phyloP scores from a whole-genome alignment of 2,888 invertebrate species.

The Altica lythri region DNA sequence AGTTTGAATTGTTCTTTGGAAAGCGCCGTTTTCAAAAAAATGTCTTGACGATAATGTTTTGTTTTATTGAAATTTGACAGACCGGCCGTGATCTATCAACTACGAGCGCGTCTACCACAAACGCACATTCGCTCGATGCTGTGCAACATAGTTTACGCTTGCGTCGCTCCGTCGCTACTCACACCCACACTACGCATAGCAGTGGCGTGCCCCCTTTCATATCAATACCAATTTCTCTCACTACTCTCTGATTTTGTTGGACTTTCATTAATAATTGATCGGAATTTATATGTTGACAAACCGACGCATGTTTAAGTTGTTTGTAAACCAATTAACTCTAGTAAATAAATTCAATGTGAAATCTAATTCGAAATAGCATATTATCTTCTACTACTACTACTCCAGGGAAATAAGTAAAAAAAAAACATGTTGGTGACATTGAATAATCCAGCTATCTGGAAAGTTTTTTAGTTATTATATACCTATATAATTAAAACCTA shows the following conservation, averaged over 20 bases:
- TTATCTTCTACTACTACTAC: no score
- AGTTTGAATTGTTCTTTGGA: slow-evolving; percentile 17
- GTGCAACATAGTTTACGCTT: slow-evolving; percentile 44
- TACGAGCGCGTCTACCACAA: slow-evolving; percentile 45
- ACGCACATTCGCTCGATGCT: slow-evolving; percentile 54
- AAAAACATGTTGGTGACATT: no score
- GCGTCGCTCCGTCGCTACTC: slow-evolving; percentile 29
- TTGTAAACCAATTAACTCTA: no score
- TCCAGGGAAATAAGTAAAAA: no score
- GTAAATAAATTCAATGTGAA: no score
- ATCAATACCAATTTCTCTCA: slow-evolving; percentile 5
- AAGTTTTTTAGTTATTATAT: no score
- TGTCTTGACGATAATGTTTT: slow-evolving; percentile 27
- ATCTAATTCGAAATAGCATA: no score
- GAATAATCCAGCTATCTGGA: no score
- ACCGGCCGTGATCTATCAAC: slow-evolving; percentile 42
- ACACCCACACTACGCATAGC: slow-evolving; percentile 37
- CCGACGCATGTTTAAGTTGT: not conserved
- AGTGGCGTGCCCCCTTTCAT: slow-evolving; percentile 19
- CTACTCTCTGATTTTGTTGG: not conserved
- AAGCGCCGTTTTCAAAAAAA: slow-evolving; percentile 11
- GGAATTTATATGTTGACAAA: not conserved
- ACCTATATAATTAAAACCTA: no score
- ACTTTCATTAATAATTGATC: slow-evolving; percentile 1
- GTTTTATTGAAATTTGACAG: slow-evolving; percentile 40